These are phyloP conservation scores for Pollenia labialis DNA, from an alignment of 2,888 invertebrate species.

Conservation along the genomic window DNA sequence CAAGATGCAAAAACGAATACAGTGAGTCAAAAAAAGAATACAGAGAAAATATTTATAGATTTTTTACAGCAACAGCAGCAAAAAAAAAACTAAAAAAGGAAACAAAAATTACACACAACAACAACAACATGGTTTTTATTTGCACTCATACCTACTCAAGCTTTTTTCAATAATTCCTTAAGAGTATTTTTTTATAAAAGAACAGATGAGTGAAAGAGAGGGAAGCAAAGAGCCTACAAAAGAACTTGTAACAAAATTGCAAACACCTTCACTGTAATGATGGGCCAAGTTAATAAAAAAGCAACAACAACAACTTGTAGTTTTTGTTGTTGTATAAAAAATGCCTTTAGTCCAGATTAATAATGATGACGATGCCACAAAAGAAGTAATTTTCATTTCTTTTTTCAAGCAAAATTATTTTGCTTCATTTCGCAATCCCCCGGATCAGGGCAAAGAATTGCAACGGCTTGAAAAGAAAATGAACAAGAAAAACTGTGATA, in stretches of 20 bases:
- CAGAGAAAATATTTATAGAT: slow-evolving; percentile 62
- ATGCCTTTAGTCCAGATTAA: slow-evolving; percentile 55
- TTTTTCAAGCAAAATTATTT: slow-evolving; percentile 9
- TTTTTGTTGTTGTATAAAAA: slow-evolving; percentile 35
- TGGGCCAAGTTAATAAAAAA: slow-evolving; percentile 53
- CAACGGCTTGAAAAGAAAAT: neutral
- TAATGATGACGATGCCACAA: slow-evolving; percentile 41
- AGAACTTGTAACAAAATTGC: slow-evolving; percentile 55
- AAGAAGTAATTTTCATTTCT: slow-evolving; percentile 52
- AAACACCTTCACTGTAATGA: slow-evolving; percentile 51
- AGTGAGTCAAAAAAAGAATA: neutral
- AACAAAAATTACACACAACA: neutral
- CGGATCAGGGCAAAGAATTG: neutral
- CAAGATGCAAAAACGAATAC: slow-evolving; percentile 39
- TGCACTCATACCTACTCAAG: neutral
- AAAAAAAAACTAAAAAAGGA: slow-evolving; percentile 25
- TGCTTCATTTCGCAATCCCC: neutral
- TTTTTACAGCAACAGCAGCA: slow-evolving; percentile 34
- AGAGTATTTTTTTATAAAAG: neutral
- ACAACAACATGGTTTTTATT: neutral
- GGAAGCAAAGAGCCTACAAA: slow-evolving; percentile 8
- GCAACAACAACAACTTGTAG: neutral
- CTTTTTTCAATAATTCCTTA: slow-evolving; percentile 17
- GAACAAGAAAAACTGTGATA: slow-evolving; percentile 2
- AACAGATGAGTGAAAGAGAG: neutral